Evolutionary conservation across 2,888 invertebrate genomes (phyloP).

Genomic region (Epistrophe eligans): DNA sequence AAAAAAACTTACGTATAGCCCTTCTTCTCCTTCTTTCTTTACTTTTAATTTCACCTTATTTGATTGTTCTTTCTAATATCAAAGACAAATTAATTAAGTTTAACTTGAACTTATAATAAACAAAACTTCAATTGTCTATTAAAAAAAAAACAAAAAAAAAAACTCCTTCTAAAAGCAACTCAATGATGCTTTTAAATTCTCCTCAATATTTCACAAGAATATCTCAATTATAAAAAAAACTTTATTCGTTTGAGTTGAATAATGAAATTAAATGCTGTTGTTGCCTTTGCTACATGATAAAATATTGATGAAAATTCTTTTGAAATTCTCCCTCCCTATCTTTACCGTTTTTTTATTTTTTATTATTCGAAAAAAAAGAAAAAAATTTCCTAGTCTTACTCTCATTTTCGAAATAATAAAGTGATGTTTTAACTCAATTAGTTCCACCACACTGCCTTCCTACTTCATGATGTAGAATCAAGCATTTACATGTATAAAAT

Average conservation of each 20-base stretch:
- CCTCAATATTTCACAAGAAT: slow-evolving; percentile 5
- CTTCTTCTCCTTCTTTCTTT: neutral
- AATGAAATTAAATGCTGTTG: slow-evolving; percentile 19
- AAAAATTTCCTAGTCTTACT: neutral
- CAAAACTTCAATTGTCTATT: neutral
- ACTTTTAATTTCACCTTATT: neutral
- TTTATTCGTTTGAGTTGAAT: slow-evolving; percentile 10
- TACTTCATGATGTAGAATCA: neutral
- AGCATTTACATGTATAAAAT: neutral
- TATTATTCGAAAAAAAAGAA: neutral
- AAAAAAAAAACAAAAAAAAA: too few relatives aligned
- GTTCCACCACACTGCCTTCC: neutral
- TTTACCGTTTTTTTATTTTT: neutral
- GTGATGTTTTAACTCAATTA: slow-evolving; percentile 33
- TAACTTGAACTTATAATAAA: neutral
- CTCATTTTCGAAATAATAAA: neutral
- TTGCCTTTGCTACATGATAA: neutral
- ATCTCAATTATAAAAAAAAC: slow-evolving; percentile 2
- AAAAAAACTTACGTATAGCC: too few relatives aligned
- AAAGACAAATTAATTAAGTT: neutral
- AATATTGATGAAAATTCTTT: slow-evolving; percentile 25
- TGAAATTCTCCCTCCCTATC: neutral
- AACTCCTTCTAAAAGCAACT: neutral
- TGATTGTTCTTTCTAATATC: neutral
- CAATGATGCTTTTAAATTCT: slow-evolving; percentile 23